Conservation (phyloP, 2,113 vertebrate species). For the Otolemur garnettii region DNA sequence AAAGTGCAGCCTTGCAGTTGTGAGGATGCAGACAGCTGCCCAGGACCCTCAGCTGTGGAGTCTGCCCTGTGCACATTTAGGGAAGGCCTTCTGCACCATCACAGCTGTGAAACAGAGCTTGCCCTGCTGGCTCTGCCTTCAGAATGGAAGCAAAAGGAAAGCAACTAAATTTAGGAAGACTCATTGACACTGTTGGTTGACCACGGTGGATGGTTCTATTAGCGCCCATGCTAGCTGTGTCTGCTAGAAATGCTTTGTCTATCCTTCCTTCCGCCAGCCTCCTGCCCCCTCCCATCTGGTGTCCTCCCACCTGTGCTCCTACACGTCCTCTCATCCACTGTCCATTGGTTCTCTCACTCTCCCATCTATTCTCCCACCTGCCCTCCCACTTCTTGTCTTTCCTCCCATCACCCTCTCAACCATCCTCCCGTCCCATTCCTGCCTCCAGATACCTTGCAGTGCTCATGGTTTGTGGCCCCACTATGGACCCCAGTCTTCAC, state of each 20-base stretch:
- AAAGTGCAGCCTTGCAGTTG: too few relatives aligned
- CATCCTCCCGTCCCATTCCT: neutral
- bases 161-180: neutral
- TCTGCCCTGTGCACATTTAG: accelerated
- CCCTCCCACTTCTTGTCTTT: too few relatives aligned
- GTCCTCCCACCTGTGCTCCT: neutral
- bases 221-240: neutral
- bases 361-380: too few relatives aligned
- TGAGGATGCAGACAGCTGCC: neutral
- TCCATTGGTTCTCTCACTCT: neutral
- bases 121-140: neutral
- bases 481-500: neutral
- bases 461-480: accelerated
- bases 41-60: neutral
- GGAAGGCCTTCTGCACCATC: neutral
- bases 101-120: neutral
- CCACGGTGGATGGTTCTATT: neutral
- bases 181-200: neutral
- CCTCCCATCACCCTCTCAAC: too few relatives aligned
- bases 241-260: neutral
- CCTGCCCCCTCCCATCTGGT: neutral
- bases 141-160: neutral
- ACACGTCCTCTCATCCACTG: neutral
- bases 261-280: neutral
- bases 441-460: neutral